Conservation (phyloP, 2,797 vertebrate species). For the Trematocara caparti region DNA sequence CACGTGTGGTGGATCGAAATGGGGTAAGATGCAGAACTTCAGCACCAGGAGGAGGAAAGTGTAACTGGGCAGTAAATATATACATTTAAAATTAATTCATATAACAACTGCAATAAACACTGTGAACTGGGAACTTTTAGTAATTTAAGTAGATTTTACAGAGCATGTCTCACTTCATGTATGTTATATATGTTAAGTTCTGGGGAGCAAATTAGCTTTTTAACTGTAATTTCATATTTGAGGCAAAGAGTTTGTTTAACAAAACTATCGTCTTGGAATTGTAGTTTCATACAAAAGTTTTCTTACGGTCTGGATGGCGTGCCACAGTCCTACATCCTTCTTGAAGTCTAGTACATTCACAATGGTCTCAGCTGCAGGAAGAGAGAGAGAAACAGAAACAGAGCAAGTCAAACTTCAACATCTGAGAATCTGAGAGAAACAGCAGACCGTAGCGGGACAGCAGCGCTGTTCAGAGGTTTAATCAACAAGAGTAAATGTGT, state of each 20-base stretch:
- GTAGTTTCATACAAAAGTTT: not conserved
- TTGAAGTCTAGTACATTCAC: slow-evolving; percentile 99
- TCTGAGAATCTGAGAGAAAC: not conserved
- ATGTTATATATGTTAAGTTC: not conserved
- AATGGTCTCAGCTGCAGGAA: slow-evolving; percentile 89
- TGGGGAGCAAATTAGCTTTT: rapidly evolving
- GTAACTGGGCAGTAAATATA: not conserved
- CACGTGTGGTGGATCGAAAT: not conserved
- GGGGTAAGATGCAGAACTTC: not conserved
- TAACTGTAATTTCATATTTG: not conserved
- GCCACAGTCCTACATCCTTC: slow-evolving; percentile 97
- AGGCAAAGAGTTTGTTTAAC: not conserved
- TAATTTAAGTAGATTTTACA: not conserved
- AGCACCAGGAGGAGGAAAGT: not conserved
- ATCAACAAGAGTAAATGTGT: rapidly evolving
- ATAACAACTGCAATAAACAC: not conserved
- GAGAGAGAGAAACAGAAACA: not conserved
- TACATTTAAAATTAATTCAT: not conserved
- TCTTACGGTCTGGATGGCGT: slow-evolving; percentile 93
- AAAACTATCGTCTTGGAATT: rapidly evolving
- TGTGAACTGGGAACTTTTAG: rapidly evolving
- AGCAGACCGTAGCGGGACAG: rapidly evolving
- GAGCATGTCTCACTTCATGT: not conserved
- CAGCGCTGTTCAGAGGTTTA: not conserved
- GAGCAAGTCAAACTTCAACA: not conserved